These are phyloP conservation scores for Sternarchorhynchus goeldii DNA, from an alignment of 2,797 vertebrate genomes.

Conservation along the genomic window DNA sequence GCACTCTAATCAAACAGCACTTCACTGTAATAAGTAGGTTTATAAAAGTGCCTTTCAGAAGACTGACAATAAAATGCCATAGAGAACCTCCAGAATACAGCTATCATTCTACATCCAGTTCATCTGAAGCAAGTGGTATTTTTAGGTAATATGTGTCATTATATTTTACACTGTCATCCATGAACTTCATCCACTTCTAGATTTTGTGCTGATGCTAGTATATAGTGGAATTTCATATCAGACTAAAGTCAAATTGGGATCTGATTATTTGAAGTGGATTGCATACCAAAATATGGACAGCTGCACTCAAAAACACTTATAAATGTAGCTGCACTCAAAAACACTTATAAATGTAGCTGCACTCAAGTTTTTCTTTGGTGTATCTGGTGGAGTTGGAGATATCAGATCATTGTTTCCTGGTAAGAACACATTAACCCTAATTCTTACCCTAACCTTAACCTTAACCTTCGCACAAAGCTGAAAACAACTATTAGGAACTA, in stretches of 20 bases:
- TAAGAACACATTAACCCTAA: neutral
- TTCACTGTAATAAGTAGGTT: slow-evolving; percentile 45
- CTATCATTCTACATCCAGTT: neutral
- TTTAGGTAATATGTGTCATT: neutral
- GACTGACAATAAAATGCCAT: slow-evolving; percentile 14
- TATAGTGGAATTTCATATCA: neutral
- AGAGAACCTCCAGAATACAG: slow-evolving; percentile 2
- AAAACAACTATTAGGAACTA: neutral
- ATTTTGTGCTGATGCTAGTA: neutral
- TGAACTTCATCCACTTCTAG: neutral
- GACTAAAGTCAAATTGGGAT: neutral
- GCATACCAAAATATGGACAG: too few species aligned
- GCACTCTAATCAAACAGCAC: slow-evolving; percentile 59
- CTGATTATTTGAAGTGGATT: neutral
- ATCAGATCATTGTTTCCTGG: neutral
- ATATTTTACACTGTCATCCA: too few species aligned
- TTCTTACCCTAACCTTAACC: too few species aligned
- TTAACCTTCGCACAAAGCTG: neutral
- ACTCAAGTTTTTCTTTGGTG: too few species aligned
- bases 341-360: neutral
- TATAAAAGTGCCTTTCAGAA: slow-evolving; percentile 17
- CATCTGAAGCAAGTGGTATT: neutral
- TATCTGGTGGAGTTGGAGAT: neutral
- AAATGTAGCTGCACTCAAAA: neutral
- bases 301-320: neutral